Evolutionary conservation across 2,797 vertebrate species (phyloP).

Genomic region (Oryzias sinensis): DNA sequence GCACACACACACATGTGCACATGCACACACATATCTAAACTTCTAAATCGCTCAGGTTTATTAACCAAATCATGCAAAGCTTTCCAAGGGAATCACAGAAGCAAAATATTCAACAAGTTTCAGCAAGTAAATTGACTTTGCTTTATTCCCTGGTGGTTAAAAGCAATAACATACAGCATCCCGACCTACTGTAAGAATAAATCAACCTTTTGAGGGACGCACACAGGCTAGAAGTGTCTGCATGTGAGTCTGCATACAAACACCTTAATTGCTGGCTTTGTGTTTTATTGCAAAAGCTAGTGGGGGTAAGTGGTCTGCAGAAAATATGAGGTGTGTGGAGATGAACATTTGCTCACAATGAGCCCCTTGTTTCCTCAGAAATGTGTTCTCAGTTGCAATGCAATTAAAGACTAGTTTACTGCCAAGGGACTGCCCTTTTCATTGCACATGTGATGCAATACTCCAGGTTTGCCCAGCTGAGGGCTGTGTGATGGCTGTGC

Average conservation of each 20-base stretch:
- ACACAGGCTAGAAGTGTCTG: slow-evolving; percentile 28
- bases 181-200: slow-evolving; percentile 19
- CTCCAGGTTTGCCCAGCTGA: slow-evolving; percentile 57
- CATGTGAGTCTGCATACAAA: slow-evolving; percentile 51
- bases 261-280: slow-evolving; percentile 60
- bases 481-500: slow-evolving; percentile 48
- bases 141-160: slow-evolving; percentile 21
- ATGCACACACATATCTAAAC: slow-evolving; percentile 25
- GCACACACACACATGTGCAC: slow-evolving; percentile 27
- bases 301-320: slow-evolving; percentile 53
- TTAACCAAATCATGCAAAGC: slow-evolving; percentile 45
- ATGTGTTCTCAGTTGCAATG: slow-evolving; percentile 75
- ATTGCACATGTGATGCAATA: slow-evolving; percentile 60
- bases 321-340: slow-evolving; percentile 74
- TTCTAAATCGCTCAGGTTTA: slow-evolving; percentile 48
- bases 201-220: slow-evolving; percentile 12
- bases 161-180: slow-evolving; percentile 10
- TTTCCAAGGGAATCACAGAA: slow-evolving; percentile 51
- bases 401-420: slow-evolving; percentile 78
- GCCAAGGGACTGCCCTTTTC: slow-evolving; percentile 56
- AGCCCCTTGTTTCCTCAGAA: slow-evolving; percentile 72
- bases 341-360: slow-evolving; percentile 74
- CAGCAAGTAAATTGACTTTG: slow-evolving; percentile 29
- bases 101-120: slow-evolving; percentile 54
- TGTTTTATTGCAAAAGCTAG: slow-evolving; percentile 69